Percentiles rank a stretch among this genome's conserved stretches.
phyloP scores from a whole-genome alignment of 2,113 vertebrate genomes.

The Seriola aureovittata region DNA sequence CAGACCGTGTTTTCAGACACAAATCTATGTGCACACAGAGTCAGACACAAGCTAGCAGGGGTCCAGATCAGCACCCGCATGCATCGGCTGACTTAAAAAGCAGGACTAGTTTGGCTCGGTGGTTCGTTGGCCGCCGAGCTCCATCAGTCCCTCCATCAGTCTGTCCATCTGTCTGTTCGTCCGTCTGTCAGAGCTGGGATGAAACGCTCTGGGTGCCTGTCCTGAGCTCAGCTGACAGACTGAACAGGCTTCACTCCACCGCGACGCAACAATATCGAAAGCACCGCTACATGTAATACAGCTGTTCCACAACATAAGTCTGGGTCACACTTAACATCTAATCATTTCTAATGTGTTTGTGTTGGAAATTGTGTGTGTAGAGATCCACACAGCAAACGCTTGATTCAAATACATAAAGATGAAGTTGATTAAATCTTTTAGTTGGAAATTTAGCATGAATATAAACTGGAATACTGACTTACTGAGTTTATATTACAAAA shows the following conservation, averaged over 20 bases:
- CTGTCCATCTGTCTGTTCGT: constrained; percentile 64
- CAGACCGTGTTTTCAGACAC: background rate
- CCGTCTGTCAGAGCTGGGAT: constrained; percentile 61
- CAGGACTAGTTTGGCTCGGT: constrained; percentile 53
- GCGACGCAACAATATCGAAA: constrained; percentile 13
- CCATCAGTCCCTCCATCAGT: constrained; percentile 63
- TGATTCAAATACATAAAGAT: background rate
- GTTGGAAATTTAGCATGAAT: background rate
- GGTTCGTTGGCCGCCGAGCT: constrained; percentile 62
- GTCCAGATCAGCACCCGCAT: constrained; percentile 63
- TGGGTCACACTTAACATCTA: background rate
- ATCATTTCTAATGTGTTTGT: constrained; percentile 27
- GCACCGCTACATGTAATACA: background rate
- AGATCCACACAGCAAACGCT: background rate
- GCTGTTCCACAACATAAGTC: constrained; percentile 20
- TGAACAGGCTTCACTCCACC: constrained; percentile 32
- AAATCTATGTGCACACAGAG: constrained; percentile 22
- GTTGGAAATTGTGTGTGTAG: background rate
- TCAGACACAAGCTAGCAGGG: constrained; percentile 41
- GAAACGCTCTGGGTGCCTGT: constrained; percentile 33
- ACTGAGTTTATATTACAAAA: background rate
- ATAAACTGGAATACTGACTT: background rate
- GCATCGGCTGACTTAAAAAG: constrained; percentile 57
- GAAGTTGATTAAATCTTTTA: background rate
- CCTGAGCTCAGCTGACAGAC: constrained; percentile 46